phyloP scores from a whole-genome alignment of 2,888 invertebrate species.

The Eupithecia insigniata region DNA sequence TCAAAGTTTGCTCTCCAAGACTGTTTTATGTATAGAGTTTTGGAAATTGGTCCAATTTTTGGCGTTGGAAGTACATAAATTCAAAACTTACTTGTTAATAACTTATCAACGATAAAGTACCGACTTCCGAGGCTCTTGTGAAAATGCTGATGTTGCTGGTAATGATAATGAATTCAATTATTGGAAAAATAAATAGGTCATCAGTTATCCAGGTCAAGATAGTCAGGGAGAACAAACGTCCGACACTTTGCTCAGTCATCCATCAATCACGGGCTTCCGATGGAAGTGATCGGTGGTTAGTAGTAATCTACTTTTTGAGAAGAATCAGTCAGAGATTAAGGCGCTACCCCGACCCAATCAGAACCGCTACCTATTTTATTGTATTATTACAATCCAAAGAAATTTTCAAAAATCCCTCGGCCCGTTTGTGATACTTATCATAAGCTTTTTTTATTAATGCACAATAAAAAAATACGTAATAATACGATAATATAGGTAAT shows the following conservation, averaged over 20 bases:
- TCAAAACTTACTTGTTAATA: not conserved
- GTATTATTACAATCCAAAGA: too few species aligned
- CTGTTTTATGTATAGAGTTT: not conserved
- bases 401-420: too few species aligned
- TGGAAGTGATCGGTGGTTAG: constrained; percentile 25
- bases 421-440: too few species aligned
- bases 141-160: not conserved
- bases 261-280: constrained; percentile 26
- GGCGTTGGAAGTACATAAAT: not conserved
- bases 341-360: too few species aligned
- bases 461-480: too few species aligned
- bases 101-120: not conserved
- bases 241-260: constrained; percentile 16
- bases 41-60: not conserved
- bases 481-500: too few species aligned
- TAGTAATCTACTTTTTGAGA: constrained; percentile 2
- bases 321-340: not conserved
- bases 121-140: not conserved
- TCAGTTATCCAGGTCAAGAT: constrained; percentile 21
- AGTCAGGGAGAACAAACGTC: constrained; percentile 16
- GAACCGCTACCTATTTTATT: too few species aligned
- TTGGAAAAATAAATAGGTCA: constrained; percentile 8
- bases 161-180: constrained; percentile 1
- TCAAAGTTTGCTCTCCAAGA: not conserved
- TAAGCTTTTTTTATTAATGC: too few species aligned